Conservation (phyloP, 2,113 vertebrate species). For the Dendropsophus ebraccatus region DNA sequence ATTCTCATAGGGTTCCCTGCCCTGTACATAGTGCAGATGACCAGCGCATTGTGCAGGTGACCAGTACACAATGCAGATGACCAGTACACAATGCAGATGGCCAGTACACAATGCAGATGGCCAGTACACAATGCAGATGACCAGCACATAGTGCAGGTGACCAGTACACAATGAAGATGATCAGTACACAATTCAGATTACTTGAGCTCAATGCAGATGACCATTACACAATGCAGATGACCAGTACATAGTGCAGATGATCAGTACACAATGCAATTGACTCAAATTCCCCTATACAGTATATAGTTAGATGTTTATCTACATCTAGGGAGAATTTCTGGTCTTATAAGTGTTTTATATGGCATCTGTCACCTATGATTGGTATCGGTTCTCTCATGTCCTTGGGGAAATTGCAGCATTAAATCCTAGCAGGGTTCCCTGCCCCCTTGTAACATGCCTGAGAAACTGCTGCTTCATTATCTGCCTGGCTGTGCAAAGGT, state of each 20-base stretch:
- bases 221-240: too few relatives aligned
- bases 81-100: too few relatives aligned
- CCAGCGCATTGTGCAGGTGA: too few relatives aligned
- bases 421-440: conserved; percentile 34
- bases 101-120: too few relatives aligned
- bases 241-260: too few relatives aligned
- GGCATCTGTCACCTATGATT: conserved; percentile 25
- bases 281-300: not conserved
- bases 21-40: too few relatives aligned
- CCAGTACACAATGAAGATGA: not conserved
- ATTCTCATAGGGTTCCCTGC: conserved; percentile 13
- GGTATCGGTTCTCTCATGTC: conserved; percentile 20
- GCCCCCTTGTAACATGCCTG: conserved; percentile 44
- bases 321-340: not conserved
- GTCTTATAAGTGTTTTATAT: not conserved
- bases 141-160: too few relatives aligned
- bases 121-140: too few relatives aligned
- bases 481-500: conserved; percentile 65
- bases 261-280: not conserved
- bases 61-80: too few relatives aligned
- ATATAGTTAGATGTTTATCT: not conserved
- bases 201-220: too few relatives aligned
- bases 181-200: not conserved
- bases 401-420: conserved; percentile 39
- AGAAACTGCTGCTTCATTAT: conserved; percentile 64